Conservation (phyloP, 2,888 invertebrate genomes). For the Andrena chrysosceles region DNA sequence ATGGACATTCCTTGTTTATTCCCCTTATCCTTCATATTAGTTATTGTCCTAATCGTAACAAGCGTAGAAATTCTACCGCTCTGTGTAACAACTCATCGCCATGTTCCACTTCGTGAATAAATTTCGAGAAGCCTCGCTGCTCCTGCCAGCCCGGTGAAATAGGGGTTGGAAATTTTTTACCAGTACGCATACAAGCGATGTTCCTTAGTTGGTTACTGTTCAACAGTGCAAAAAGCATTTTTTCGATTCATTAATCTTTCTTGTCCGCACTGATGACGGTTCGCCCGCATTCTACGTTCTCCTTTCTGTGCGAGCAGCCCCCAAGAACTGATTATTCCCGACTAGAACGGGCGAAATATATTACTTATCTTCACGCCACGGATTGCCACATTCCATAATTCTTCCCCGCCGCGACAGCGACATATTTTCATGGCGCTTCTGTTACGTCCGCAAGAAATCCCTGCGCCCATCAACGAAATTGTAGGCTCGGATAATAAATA, state of each 20-base stretch:
- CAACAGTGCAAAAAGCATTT: conserved; percentile 30
- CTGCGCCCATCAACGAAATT: not conserved
- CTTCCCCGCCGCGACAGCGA: conserved; percentile 39
- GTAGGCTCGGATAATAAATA: too few relatives aligned
- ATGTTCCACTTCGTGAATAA: conserved; percentile 34
- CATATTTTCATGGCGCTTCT: conserved; percentile 23
- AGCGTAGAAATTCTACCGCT: not conserved
- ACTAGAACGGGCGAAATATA: conserved; percentile 40
- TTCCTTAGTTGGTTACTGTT: conserved; percentile 20
- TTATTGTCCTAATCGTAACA: conserved; percentile 12
- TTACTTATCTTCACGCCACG: conserved; percentile 50
- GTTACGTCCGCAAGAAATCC: conserved; percentile 26
- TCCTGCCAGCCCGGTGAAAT: conserved; percentile 9
- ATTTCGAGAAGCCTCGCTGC: conserved; percentile 34
- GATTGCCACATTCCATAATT: conserved; percentile 47
- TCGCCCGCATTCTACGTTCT: conserved; percentile 6
- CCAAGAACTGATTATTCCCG: conserved; percentile 48
- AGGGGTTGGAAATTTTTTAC: conserved; percentile 39
- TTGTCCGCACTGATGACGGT: conserved; percentile 19
- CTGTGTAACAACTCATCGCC: conserved; percentile 38
- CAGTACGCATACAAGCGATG: conserved; percentile 8
- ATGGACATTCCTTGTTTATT: too few relatives aligned
- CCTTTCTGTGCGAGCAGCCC: conserved; percentile 24
- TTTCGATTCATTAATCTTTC: conserved; percentile 56
- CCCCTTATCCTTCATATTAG: too few relatives aligned